phyloP scores from a whole-genome alignment of 53 echinoderm and acorn worm species.

The Luidia sarsii region DNA sequence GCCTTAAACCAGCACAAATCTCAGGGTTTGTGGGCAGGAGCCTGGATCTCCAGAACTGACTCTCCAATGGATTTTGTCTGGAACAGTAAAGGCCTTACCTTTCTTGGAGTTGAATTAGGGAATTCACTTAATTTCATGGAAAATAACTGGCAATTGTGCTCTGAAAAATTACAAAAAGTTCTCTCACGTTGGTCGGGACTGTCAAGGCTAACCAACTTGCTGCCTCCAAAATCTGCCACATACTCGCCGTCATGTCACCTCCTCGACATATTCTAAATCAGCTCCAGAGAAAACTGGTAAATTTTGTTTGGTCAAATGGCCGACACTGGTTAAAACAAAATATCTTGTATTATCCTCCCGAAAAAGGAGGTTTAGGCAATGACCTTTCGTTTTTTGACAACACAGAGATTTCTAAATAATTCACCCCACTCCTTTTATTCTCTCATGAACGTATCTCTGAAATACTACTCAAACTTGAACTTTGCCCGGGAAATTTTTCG shows the following conservation, averaged over 20 bases:
- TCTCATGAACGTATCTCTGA: neutral
- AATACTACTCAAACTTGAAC: neutral
- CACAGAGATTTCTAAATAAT: neutral
- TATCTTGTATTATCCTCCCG: neutral
- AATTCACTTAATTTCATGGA: neutral
- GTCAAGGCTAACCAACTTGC: constrained; percentile 24
- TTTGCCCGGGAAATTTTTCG: constrained; percentile 2
- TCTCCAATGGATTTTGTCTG: constrained; percentile 11
- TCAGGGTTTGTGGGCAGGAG: too few species aligned
- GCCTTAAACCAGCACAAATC: too few species aligned
- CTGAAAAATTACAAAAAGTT: neutral
- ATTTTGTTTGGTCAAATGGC: constrained; percentile 6
- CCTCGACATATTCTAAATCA: neutral
- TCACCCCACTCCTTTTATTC: neutral
- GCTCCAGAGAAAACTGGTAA: constrained; percentile 5
- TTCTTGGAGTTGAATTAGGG: constrained; percentile 49
- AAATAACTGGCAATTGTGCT: too few species aligned
- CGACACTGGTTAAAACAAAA: neutral
- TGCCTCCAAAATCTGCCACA: constrained; percentile 22
- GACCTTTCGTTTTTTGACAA: neutral
- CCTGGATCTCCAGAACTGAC: too few species aligned
- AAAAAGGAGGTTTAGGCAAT: neutral
- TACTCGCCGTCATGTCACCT: neutral
- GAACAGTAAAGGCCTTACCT: constrained; percentile 17
- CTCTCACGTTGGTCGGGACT: neutral